Base-by-base conservation (phyloP, 1,140 invertebrate species). In the Antheraea pernyi region DNA sequence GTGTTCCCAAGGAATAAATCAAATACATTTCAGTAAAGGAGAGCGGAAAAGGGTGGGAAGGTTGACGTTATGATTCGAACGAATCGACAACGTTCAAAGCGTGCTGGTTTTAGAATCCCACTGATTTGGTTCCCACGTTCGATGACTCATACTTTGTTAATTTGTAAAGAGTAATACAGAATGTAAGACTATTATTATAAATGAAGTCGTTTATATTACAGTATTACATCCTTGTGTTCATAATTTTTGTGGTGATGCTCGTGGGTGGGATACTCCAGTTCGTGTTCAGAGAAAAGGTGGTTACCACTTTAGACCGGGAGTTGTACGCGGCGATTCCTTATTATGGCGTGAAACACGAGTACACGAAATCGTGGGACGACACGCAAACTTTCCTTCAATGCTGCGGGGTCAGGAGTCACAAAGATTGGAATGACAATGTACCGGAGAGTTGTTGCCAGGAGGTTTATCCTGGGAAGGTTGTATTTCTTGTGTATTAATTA, bases 251-350 rank as follows among this genome's bases (percentile, higher is more conserved):
- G 67, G 96, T 96, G 65, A 96, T 98, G 94, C 89, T 98, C 71
- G 95, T 98, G 75, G 97, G 97, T 19, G 97, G 97, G 18, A 96
- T 98, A 66, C 92, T 98, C 48, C 97, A 96, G 30, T 98, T 97
- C 81, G 97, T 98, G 42, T 98, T 98, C 90, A 94, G 96, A 62
- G 95, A 95, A 73, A 96, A 97, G 69, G 95, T 97, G 13, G 86
- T 95, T 30, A 93, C 93, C 22, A 95, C 95, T 0, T 93, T 97
- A 85, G 94, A 96, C 76, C 94, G 95, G 68, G 95, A 97, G 88
- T 97, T 98, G 97, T 91, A 94, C 48, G 95, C 94, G 59, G 95
- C 96, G 3, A 94, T 98, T 77, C 94, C 94, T 6, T 92, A 94
- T 46, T 97, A 98, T 83, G 95, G 95, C 48, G 93, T 93, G 10